Evolutionary conservation across 2,113 vertebrate genomes (phyloP), one percentile per base, ranked within the genome.

Genomic region (Gambusia holbrooki): DNA sequence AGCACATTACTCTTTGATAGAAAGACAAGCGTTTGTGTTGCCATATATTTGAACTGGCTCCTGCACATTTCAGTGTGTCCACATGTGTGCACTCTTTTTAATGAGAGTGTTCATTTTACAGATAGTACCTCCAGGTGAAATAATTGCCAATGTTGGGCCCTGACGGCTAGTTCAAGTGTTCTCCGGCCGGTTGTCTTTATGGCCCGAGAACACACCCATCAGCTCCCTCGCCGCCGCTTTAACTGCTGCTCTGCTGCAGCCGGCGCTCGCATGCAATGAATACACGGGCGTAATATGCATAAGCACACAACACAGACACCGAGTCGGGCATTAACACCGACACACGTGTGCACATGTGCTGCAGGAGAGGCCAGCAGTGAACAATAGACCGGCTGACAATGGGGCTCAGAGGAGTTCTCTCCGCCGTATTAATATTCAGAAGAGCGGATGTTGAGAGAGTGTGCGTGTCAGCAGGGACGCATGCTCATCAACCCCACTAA

Each of bases 91-190:
- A 75, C 82, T 66, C 69, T 74, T 80, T 92, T 92, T 93, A 93
- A 93, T 92, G 90, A 90, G 89, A 82, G 83, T 87, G 87, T 92
- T 92, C 90, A 92, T 92, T 92, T 91, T 89, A 80, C 86, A 87
- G 85, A 92, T 89, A 61, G 88, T 45, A 77, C 90, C 89, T 91
- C 73, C 27, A 90, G 87, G 92, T 88, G 84, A 90, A 92, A 92
- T 92, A 90, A 92, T 88, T 86, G 88, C 85, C 86, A 79, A 64
- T 83, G 88, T 85, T 85, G 82, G 87, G 73, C 89, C 89, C 91
- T 74, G 78, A 75, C 81, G 89, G 80, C 80, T 40, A 76, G 67
- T 82, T 80, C 74, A 89, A 93, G 91, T 88, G 89, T 80, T 87
- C 92, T 91, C 91, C 81, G 76, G 90, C 87, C 87, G 84, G 88